Conservation (phyloP, 2,797 vertebrate genomes). For the Euphonia xanthogaster region DNA sequence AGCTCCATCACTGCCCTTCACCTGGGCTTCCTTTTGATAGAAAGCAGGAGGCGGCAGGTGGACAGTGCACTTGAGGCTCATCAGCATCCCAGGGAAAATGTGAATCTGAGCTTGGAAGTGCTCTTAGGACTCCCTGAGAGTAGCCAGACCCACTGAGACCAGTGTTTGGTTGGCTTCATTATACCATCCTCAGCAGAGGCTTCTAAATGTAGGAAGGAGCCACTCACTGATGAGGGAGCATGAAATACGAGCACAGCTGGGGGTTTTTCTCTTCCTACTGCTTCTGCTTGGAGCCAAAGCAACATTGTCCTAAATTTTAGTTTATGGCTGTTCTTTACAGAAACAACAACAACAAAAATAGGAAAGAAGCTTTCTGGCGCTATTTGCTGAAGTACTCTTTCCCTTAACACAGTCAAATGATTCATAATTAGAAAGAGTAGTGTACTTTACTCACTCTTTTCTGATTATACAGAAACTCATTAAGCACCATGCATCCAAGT, state of each 20-base stretch:
- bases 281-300: conserved; percentile 42
- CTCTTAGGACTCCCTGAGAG: neutral
- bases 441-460: conserved; percentile 37
- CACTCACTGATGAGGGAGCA: conserved; percentile 9
- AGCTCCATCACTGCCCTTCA: fast-evolving
- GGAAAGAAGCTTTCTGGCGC: conserved; percentile 59
- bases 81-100: neutral
- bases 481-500: conserved; percentile 65
- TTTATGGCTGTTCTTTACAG: conserved; percentile 63
- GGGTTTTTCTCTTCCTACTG: conserved; percentile 29
- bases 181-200: neutral
- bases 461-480: conserved; percentile 72
- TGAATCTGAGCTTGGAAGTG: neutral
- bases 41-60: neutral
- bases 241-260: conserved; percentile 35
- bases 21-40: neutral
- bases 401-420: conserved; percentile 57
- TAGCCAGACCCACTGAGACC: neutral
- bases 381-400: conserved; percentile 43
- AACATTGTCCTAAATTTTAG: conserved; percentile 51
- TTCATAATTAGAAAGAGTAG: conserved; percentile 69
- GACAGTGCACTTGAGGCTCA: neutral
- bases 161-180: neutral
- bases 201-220: neutral
- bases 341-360: neutral